Percentiles rank a stretch among this genome's conserved stretches.
These are phyloP conservation scores for Busseola fusca DNA, from an alignment of 2,888 invertebrate species.

Conservation along the genomic window DNA sequence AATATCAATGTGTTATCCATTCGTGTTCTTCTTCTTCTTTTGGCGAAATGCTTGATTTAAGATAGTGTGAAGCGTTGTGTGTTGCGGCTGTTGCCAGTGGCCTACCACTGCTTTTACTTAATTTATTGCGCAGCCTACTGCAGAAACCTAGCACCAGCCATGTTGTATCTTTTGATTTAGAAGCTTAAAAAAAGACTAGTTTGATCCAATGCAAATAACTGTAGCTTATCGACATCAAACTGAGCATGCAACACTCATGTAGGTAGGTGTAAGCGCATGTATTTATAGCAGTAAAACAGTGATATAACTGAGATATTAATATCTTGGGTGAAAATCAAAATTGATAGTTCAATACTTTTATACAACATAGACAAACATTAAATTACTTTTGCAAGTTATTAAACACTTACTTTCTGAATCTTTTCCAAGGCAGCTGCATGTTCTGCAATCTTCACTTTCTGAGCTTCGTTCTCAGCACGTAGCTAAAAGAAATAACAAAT, in stretches of 20 bases:
- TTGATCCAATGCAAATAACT: neutral
- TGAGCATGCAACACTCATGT: neutral
- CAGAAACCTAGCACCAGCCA: neutral
- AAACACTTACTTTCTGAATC: constrained; percentile 80
- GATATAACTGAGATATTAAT: neutral
- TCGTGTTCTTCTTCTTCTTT: constrained; percentile 52
- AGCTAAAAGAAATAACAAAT: constrained; percentile 70
- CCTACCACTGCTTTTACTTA: too few relatives aligned
- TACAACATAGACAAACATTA: neutral
- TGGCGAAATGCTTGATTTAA: neutral
- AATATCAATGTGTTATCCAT: constrained; percentile 83
- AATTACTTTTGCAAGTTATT: neutral
- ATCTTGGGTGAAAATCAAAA: neutral
- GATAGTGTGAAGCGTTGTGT: neutral
- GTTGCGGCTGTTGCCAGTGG: too few relatives aligned
- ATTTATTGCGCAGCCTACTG: neutral
- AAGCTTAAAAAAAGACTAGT: neutral
- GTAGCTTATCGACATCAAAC: neutral
- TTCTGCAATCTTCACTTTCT: constrained; percentile 77
- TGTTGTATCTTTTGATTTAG: neutral
- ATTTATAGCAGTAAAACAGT: neutral
- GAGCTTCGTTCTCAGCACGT: constrained; percentile 76
- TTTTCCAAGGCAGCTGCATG: constrained; percentile 70
- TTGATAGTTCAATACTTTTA: neutral
- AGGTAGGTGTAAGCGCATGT: neutral